Base-by-base conservation (phyloP, 2,888 invertebrate species). In the Eretmocerus hayati region DNA sequence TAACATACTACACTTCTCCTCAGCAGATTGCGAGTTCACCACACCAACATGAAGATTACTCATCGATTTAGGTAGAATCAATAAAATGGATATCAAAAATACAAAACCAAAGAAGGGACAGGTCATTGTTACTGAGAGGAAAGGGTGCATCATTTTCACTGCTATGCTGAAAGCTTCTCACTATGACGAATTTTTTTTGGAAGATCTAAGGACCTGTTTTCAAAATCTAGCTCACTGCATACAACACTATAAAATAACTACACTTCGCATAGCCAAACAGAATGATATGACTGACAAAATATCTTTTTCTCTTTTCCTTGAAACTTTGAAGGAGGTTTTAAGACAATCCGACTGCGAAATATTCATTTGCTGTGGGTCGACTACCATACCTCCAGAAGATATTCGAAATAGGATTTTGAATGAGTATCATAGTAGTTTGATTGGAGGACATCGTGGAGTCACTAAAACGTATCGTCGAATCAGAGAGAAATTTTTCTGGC, bases 371-470 rank as follows among this genome's bases (percentile, higher is more conserved):
- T 43, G 32, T 19, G 43, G 43, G 13, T 33, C 23, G 2, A 33
- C 20, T 4, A 20, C 13, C 1, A 22, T 38, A 9, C 48, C 48
- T 15, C 22, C 37, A 15, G 33, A 31, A 16, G 43, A 36, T 22
- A n/a, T 23, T n/a, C 32, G 47, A 8, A 8, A 15, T 6, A 3
- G 22, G 20, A 47, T 41, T 18, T 42, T 47, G 13, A 2, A 9
- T 9, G 36, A 47, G 31, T 18, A 30, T 4, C 33, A 46, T 8
- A 13, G 38, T 21, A 37, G 23, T 16, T 5, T 38, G 16, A 23
- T 38, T 11, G 31, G 19, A 6, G 45, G 45, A 37, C 45, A 45
- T 13, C 21, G 31, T 13, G 19, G 45, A 5, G 43, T 45, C 9
- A 37, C 15, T 3, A 39, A 41, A 41, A 40, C 40, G n/a, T 46